Percentiles rank a stretch among this genome's conserved stretches.
These are phyloP conservation scores for Nesogale talazaci DNA, from an alignment of 2,113 vertebrate genomes.

Conservation along the genomic window DNA sequence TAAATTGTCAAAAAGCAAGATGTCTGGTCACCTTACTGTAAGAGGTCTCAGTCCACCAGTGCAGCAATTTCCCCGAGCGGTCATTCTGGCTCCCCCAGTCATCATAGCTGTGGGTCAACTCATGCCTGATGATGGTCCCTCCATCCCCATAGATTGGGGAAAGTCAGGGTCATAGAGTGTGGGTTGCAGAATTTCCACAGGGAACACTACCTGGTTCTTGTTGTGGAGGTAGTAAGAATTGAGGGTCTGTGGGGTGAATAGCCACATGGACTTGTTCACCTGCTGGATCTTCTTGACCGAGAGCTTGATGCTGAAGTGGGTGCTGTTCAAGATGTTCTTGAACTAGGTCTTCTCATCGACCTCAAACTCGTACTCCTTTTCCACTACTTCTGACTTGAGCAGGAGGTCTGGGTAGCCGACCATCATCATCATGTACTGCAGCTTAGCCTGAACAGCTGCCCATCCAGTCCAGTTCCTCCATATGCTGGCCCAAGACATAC, in stretches of 20 bases:
- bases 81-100: slow-evolving; percentile 99
- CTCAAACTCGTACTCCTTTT: slow-evolving; percentile 97
- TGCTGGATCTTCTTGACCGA: slow-evolving; percentile 97
- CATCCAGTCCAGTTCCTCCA: slow-evolving; percentile 99
- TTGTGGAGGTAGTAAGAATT: slow-evolving; percentile 99
- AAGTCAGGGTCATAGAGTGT: slow-evolving; percentile 98
- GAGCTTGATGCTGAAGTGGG: slow-evolving; percentile 94
- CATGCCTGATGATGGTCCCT: slow-evolving; percentile 97
- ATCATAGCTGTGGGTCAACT: slow-evolving; percentile 97
- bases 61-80: slow-evolving; percentile 94
- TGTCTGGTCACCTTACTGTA: no score
- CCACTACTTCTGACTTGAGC: slow-evolving; percentile 94
- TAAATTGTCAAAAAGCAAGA: slow-evolving; percentile 99
- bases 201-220: slow-evolving; percentile 99
- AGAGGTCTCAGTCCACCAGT: slow-evolving; percentile 98
- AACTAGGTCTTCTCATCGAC: slow-evolving; percentile 98
- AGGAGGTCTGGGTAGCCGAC: slow-evolving; percentile 97
- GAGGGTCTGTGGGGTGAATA: slow-evolving; percentile 96
- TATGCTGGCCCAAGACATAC: slow-evolving; percentile 92
- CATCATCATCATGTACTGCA: slow-evolving; percentile 99
- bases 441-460: slow-evolving; percentile 96
- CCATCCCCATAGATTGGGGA: slow-evolving; percentile 98
- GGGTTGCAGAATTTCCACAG: slow-evolving; percentile 98
- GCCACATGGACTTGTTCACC: slow-evolving; percentile 98
- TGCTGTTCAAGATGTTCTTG: slow-evolving; percentile 98